phyloP scores from a whole-genome alignment of 2,113 vertebrate genomes.

The Fregata magnificens region DNA sequence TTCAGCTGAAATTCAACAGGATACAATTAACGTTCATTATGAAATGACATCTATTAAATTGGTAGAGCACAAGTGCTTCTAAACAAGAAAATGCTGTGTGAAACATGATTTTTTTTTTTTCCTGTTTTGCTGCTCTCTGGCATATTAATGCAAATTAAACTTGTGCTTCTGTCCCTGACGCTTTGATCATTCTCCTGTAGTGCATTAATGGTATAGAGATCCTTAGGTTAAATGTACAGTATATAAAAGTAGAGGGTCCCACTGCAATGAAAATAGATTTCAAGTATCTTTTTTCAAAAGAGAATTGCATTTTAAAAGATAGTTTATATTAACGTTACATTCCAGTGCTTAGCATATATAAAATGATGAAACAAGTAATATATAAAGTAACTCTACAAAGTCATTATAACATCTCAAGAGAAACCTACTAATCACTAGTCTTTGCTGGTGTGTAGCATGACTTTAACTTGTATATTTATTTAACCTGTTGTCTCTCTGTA shows the following conservation, averaged over 20 bases:
- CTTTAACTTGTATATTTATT: background rate
- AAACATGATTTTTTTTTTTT: background rate
- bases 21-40: background rate
- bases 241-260: background rate
- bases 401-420: background rate
- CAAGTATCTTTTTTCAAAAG: background rate
- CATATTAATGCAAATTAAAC: background rate
- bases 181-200: background rate
- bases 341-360: background rate
- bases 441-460: background rate
- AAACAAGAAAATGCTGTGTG: background rate
- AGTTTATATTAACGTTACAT: background rate
- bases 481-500: slow-evolving; percentile 60
- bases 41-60: background rate
- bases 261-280: background rate
- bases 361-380: background rate
- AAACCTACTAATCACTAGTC: background rate
- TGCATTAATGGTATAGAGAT: background rate
- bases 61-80: background rate
- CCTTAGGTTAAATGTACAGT: background rate
- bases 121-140: background rate
- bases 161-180: background rate
- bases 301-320: background rate
- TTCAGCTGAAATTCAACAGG: slow-evolving; percentile 12
- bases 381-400: background rate